A percentile compares a stretch with the other conserved stretches of the same genome.
Conservation (phyloP, 2,888 invertebrate genomes). For the Brassicogethes aeneus region DNA sequence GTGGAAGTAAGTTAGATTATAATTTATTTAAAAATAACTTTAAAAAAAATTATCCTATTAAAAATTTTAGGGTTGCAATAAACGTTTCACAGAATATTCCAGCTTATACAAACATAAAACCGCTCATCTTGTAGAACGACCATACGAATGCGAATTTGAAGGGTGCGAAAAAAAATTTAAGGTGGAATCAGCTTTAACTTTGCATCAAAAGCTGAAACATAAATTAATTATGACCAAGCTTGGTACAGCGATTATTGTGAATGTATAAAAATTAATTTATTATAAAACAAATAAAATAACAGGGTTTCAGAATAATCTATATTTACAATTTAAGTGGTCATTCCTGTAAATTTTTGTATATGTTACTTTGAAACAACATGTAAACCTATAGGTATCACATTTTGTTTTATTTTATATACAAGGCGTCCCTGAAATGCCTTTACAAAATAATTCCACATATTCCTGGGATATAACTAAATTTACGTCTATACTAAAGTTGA, state of each 20-base stretch:
- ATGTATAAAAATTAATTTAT: background rate
- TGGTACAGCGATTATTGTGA: conserved; percentile 33
- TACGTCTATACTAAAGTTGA: no score
- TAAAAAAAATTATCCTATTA: background rate
- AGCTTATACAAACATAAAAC: conserved; percentile 59
- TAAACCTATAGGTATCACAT: no score
- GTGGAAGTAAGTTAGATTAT: conserved; percentile 38
- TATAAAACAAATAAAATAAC: no score
- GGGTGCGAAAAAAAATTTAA: conserved; percentile 50
- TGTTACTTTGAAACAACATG: no score
- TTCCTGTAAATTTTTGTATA: no score
- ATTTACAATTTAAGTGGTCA: no score
- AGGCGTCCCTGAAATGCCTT: no score
- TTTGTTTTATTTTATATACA: no score
- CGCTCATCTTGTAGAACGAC: conserved; percentile 51
- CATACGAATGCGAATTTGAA: conserved; percentile 46
- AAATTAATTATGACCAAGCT: conserved; percentile 40
- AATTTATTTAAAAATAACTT: background rate
- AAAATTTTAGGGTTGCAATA: conserved; percentile 49
- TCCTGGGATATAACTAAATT: no score
- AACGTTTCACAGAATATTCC: conserved; percentile 61
- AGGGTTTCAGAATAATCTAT: no score
- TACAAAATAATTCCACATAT: no score
- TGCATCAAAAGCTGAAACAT: conserved; percentile 54
- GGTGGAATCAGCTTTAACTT: conserved; percentile 50